Base-by-base conservation (phyloP, 2,888 invertebrate genomes). In the Cheiracanthium punctorium region DNA sequence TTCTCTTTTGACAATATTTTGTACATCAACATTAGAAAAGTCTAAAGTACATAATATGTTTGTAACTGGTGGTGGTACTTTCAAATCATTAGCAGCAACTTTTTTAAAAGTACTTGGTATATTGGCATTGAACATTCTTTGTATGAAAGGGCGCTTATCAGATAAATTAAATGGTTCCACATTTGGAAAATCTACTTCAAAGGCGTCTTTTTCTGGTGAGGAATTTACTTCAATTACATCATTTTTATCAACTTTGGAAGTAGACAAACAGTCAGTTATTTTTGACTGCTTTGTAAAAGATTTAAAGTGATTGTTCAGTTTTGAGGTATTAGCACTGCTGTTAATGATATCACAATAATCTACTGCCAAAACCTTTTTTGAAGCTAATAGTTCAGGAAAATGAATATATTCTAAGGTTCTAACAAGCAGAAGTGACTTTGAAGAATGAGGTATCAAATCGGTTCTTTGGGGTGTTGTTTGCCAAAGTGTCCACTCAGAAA, bases 401-500 rank as follows among this genome's bases (percentile, higher is more conserved):
- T 70, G 72, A 43, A 87, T 87, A 29, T 43, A 33, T 30, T 82
- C 73, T 28, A 48, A 14, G n/a, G 32, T 73, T 20, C 77, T 58
- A 24, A 74, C 43, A 8, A 87, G 33, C 8, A 67, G n/a, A 7
- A 32, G 20, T 14, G 87, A 73, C 64, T 58, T 74, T 10, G 65
- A 65, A 4, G 87, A 87, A 71, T 87, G 87, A 0, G 77, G 30
- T 12, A 87, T 70, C 24, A 48, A 64, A 52, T 87, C 67, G 5
- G 70, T 80, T n/a, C 72, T 43, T 7, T 87, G 87, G 1, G 74
- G 79, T 30, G 72, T 80, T 41, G 70, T 79, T 69, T 87, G 87
- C 87, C 82, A 82, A 8, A 81, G 70, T 1, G 69, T 48, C 87
- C 87, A 87, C 2, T 79, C 74, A 10, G 73, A 70, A 48, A 87